Evolutionary conservation across 2,888 invertebrate genomes (phyloP), one percentile per base, ranked within the genome.

Genomic region (Drosophila nigritarsus): DNA sequence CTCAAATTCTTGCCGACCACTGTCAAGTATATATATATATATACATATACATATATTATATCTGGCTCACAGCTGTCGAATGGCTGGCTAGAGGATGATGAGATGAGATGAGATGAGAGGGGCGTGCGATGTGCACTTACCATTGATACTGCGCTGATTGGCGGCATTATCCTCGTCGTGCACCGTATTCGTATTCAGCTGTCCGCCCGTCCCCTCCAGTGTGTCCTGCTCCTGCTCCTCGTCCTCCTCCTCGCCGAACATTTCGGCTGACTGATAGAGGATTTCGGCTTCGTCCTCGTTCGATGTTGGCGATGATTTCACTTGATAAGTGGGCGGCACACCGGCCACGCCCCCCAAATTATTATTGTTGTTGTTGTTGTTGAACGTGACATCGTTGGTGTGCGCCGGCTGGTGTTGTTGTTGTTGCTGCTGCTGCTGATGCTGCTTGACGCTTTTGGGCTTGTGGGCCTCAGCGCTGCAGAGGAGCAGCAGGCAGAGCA

Each of bases 211-310:
- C 18, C 60, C 34, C 38, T 24, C 70, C 8, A 64, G 62, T 51
- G 61, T 87, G 59, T 75, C 56, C 18, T 38, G 68, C n/a, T 66
- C 34, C 13, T 51, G 9, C 38, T 90, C 87, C 45, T 82, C 83
- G 62, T 86, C 81, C 58, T 90, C 89, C 65, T 91, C 91, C 65
- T 90, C 87, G 79, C 91, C 92, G 63, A 92, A 91, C 79, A 91
- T 88, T 78, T 92, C 92, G 49, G 90, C 91, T 64, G 92, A 93
- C 73, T 90, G 90, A 66, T 90, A 91, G 71, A 91, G 78, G 66
- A 92, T 86, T 75, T 92, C 93, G 63, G 90, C 80, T 70, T 92
- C 87, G 55, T 84, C 92, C 78, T 92, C 92, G 67, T 89, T 91
- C 82, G 92, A 91, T 90, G 92, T 86, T 74, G 91, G 91, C 71